These are phyloP conservation scores for Gopherus evgoodei DNA, from an alignment of 2,113 vertebrate species.

Conservation along the genomic window DNA sequence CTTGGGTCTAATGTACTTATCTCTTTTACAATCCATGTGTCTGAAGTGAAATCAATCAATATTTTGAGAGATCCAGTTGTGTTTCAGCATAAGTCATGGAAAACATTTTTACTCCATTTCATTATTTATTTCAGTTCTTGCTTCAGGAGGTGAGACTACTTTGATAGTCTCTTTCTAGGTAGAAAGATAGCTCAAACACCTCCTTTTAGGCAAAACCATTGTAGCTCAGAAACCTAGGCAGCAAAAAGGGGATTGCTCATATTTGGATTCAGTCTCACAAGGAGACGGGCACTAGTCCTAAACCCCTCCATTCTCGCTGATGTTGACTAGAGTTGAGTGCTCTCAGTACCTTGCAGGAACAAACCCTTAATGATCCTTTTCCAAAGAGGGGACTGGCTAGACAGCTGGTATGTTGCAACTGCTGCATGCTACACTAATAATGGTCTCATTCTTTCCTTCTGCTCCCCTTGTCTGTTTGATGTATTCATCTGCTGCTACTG, in stretches of 20 bases:
- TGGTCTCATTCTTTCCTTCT: background rate
- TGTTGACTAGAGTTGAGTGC: rapidly evolving
- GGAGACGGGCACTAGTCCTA: background rate
- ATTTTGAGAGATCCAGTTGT: background rate
- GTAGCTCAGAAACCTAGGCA: background rate
- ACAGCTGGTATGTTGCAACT: background rate
- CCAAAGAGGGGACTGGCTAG: background rate
- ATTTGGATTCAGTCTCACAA: background rate
- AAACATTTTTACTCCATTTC: conserved; percentile 20
- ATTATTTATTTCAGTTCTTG: background rate
- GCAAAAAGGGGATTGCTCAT: rapidly evolving
- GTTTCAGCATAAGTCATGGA: conserved; percentile 18
- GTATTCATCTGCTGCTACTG: background rate
- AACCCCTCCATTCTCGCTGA: background rate
- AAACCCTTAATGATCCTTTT: background rate
- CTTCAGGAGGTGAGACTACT: background rate
- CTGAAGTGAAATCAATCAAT: conserved; percentile 9
- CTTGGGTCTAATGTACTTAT: background rate
- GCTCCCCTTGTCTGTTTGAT: background rate
- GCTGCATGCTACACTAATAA: rapidly evolving
- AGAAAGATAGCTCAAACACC: background rate
- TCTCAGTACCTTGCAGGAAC: rapidly evolving
- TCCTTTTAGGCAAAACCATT: background rate
- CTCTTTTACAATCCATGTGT: background rate
- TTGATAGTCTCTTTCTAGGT: background rate